A percentile compares a stretch with the other conserved stretches of the same genome.
phyloP scores from a whole-genome alignment of 2,113 vertebrate species.

The Suncus etruscus region DNA sequence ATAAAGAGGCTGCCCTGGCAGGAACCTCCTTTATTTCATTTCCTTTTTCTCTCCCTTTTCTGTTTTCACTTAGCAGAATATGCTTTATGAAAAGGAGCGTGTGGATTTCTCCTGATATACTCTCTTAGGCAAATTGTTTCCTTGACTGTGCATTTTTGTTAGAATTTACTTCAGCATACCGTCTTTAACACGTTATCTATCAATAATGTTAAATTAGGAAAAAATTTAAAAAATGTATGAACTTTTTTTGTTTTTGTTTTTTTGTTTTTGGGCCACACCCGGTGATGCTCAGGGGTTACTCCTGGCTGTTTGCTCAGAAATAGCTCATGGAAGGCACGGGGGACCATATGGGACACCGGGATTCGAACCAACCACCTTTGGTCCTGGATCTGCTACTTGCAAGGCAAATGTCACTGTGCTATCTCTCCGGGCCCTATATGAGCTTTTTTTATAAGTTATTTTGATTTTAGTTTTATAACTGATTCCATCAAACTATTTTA shows the following conservation, averaged over 20 bases:
- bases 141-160: background rate
- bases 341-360: too few relatives aligned
- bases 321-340: too few relatives aligned
- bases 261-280: too few relatives aligned
- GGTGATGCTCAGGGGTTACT: too few relatives aligned
- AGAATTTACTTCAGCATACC: constrained; percentile 1
- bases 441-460: background rate
- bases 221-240: too few relatives aligned
- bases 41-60: background rate
- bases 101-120: background rate
- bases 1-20: background rate
- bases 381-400: too few relatives aligned
- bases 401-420: too few relatives aligned
- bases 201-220: background rate
- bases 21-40: constrained; percentile 25
- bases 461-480: constrained; percentile 34
- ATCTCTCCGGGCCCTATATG: too few relatives aligned
- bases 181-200: background rate
- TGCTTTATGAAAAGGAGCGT: constrained; percentile 35
- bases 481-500: background rate
- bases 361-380: too few relatives aligned
- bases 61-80: background rate
- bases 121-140: constrained; percentile 3
- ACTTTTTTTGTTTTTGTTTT: too few relatives aligned
- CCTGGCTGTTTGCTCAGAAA: too few relatives aligned